Base-by-base conservation (phyloP, 53 echinoderm and acorn worm genomes). In the Temnopleurus reevesii region DNA sequence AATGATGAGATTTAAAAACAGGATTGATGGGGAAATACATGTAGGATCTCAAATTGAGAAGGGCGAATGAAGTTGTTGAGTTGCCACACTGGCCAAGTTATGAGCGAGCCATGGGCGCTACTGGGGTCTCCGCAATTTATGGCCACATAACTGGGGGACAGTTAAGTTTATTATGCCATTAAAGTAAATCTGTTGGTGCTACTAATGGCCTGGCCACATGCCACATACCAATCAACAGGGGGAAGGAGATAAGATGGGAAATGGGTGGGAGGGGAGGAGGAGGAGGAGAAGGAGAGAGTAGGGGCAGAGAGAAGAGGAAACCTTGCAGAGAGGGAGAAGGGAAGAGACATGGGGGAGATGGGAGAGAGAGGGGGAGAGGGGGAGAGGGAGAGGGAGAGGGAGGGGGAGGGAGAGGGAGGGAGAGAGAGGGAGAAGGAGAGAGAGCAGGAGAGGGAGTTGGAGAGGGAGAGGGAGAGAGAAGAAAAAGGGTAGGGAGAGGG, bases 121-220 rank as follows among this genome's bases (percentile, higher is more conserved):
- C 31, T 27, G 60, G 35, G n/a, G n/a, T 41, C 71, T n/a, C 63
- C 8, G 41, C 86, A 61, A 86, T 86, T 86, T 60, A 86, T 86
- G 61, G 59, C 59, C 59, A 86, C 59, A 86, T 86, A 86, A 61
- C 86, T 86, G 86, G 61, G 46, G 55, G 86, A 61, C 86, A 86
- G 86, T 61, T 59, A 44, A 60, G 86, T 86, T 86, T 86, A 86
- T 60, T 86, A 60, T 59, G 86, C 45, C 86, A 86, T 86, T 86
- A 86, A 21, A 44, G 59, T 59, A 60, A 44, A 60, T 61, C 71
- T 71, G 71, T 41, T 38, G 71, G 19, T 71, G 71, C 36, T 71
- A 23, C 46, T 61, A 86, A 86, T 86, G 86, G 63, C 24, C 25
- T 86, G 86, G 44, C 86, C 61, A 86, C 59, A 86, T 86, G 86